Percentiles rank a stretch among this genome's conserved stretches.
Evolutionary conservation across 2,888 invertebrate species (phyloP).

Genomic region (Resseliella maxima): DNA sequence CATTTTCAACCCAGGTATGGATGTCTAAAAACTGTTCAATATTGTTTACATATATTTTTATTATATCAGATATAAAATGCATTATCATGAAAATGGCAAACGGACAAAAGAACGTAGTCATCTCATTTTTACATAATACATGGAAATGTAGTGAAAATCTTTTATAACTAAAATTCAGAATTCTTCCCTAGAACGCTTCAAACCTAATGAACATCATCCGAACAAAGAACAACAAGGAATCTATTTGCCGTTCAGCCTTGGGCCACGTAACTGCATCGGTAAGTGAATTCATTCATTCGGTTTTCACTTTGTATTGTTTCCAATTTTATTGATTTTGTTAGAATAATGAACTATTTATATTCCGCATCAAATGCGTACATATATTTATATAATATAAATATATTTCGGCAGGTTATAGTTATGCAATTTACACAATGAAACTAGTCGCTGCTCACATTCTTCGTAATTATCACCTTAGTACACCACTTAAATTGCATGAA

Average conservation of each 20-base stretch:
- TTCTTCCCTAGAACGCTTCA: not conserved
- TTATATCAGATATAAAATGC: no score
- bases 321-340: not conserved
- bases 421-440: conserved; percentile 53
- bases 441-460: conserved; percentile 51
- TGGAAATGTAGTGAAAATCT: no score
- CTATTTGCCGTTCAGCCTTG: not conserved
- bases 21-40: no score
- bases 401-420: conserved; percentile 45
- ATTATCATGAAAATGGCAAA: no score
- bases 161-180: no score
- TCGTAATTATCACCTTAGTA: conserved; percentile 47
- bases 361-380: not conserved
- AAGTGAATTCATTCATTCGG: not conserved
- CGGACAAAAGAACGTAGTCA: no score
- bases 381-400: no score
- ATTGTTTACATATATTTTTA: no score
- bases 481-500: conserved; percentile 51
- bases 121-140: no score
- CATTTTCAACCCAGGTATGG: not conserved
- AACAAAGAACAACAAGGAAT: not conserved
- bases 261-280: conserved; percentile 46
- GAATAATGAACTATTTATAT: not conserved
- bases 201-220: conserved; percentile 10
- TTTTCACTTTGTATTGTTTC: not conserved